Conservation (phyloP, 2,888 invertebrate species). For the Polylopha cassiicola region DNA sequence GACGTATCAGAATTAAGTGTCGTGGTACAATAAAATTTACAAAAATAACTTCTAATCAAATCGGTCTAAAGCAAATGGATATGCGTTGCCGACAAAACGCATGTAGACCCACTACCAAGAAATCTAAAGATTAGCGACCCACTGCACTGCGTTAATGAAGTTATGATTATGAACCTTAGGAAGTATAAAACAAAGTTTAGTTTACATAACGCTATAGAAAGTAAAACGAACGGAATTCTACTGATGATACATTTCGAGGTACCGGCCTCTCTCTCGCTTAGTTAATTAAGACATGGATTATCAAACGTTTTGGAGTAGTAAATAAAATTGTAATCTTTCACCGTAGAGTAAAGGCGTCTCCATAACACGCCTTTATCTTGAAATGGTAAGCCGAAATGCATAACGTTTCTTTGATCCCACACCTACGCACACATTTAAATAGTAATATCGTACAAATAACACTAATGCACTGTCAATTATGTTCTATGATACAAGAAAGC, state of each 20-base stretch:
- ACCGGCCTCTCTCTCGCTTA: conserved; percentile 58
- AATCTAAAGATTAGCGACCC: conserved; percentile 19
- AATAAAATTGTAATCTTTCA: conserved; percentile 74
- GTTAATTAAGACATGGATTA: conserved; percentile 78
- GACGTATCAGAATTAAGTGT: conserved; percentile 26
- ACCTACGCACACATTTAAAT: conserved; percentile 63
- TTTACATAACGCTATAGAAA: conserved; percentile 16
- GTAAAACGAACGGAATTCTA: conserved; percentile 23
- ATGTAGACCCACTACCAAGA: conserved; percentile 59
- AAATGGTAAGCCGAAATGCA: conserved; percentile 62
- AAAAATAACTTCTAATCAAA: conserved; percentile 59
- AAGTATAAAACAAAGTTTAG: conserved; percentile 19
- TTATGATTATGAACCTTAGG: conserved; percentile 21
- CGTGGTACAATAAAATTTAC: conserved; percentile 33
- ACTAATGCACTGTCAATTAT: conserved; percentile 74
- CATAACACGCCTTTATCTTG: conserved; percentile 66
- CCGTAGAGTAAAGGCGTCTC: conserved; percentile 67
- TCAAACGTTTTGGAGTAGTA: conserved; percentile 73
- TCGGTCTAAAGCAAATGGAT: conserved; percentile 63
- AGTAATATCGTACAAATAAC: conserved; percentile 58
- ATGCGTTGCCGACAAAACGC: conserved; percentile 65
- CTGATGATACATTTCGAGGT: conserved; percentile 32
- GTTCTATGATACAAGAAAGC: conserved; percentile 48
- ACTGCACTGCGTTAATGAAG: neutral
- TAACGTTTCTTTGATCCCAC: conserved; percentile 70